These are phyloP conservation scores for Lycaon pictus DNA, from an alignment of 2,113 vertebrate genomes.

Conservation along the genomic window DNA sequence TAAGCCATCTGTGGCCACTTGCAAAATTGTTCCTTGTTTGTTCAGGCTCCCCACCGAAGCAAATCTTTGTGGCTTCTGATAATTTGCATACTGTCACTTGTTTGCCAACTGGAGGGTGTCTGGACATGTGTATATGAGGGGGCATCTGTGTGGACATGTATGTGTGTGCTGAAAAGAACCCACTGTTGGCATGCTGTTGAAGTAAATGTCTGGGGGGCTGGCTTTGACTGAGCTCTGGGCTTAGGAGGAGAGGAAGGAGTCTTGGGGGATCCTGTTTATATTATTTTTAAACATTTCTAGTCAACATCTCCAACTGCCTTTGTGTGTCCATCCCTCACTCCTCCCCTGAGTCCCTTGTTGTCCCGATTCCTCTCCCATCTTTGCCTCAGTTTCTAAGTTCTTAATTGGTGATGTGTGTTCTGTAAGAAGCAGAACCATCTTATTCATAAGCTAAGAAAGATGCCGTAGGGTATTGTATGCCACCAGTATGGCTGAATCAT, in stretches of 20 bases:
- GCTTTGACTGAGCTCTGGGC: constrained; percentile 80
- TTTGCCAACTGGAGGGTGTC: constrained; percentile 85
- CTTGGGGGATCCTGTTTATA: constrained; percentile 81
- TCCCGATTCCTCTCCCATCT: neutral
- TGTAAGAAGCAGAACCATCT: neutral
- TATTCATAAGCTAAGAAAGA: neutral
- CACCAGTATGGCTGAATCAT: neutral
- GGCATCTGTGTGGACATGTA: constrained; percentile 48
- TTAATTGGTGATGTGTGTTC: neutral
- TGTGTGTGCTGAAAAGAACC: neutral
- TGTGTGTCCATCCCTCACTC: neutral
- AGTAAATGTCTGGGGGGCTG: constrained; percentile 69
- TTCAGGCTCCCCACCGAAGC: constrained; percentile 83
- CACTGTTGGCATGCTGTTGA: constrained; percentile 79
- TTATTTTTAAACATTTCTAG: constrained; percentile 81
- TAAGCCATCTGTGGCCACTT: constrained; percentile 86
- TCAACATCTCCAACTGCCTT: constrained; percentile 20
- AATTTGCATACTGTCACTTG: constrained; percentile 85
- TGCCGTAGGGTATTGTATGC: fast-evolving
- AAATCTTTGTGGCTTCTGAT: constrained; percentile 84
- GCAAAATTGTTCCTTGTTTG: constrained; percentile 88
- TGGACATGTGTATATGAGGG: constrained; percentile 67
- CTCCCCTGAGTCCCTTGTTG: constrained; percentile 1
- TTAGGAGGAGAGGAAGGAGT: constrained; percentile 78
- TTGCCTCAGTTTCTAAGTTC: neutral